These are phyloP conservation scores for Subacronicta megacephala DNA, from an alignment of 2,888 invertebrate species.

Conservation along the genomic window DNA sequence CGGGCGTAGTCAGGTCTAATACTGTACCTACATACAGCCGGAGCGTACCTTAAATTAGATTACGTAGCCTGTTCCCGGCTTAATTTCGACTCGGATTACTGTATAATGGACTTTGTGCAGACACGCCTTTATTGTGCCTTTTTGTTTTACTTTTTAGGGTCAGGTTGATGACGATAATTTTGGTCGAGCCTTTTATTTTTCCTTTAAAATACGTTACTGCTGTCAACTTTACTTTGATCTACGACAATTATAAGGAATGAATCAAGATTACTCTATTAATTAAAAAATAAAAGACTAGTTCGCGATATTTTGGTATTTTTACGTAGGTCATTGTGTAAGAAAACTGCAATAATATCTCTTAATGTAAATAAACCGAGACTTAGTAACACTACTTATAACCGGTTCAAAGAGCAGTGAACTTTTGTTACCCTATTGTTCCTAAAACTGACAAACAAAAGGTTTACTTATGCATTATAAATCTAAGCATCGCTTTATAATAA, in stretches of 20 bases:
- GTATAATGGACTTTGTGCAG: conserved; percentile 56
- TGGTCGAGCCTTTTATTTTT: conserved; percentile 1
- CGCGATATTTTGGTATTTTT: no score
- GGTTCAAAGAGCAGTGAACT: conserved; percentile 44
- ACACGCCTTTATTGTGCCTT: conserved; percentile 26
- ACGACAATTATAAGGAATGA: no score
- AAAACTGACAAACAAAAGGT: conserved; percentile 51
- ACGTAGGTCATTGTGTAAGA: no score
- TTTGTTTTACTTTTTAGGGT: conserved; percentile 18
- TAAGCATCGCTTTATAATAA: conserved; percentile 57
- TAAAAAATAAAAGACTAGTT: no score
- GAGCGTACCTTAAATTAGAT: conserved; percentile 56
- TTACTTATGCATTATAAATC: conserved; percentile 61
- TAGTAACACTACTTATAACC: conserved; percentile 14
- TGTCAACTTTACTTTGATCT: no score
- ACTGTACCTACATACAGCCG: conserved; percentile 32
- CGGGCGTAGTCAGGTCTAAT: conserved; percentile 41
- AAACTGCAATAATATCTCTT: not conserved
- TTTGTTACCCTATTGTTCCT: conserved; percentile 50
- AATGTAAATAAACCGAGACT: conserved; percentile 18
- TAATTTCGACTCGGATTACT: conserved; percentile 61
- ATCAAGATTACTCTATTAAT: no score
- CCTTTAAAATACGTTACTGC: no score
- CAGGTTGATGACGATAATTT: conserved; percentile 19
- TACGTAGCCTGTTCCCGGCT: conserved; percentile 52